Percentiles rank a stretch among this genome's conserved stretches.
Evolutionary conservation across 1,140 invertebrate species (phyloP).

Genomic region (Monomorium pharaonis): DNA sequence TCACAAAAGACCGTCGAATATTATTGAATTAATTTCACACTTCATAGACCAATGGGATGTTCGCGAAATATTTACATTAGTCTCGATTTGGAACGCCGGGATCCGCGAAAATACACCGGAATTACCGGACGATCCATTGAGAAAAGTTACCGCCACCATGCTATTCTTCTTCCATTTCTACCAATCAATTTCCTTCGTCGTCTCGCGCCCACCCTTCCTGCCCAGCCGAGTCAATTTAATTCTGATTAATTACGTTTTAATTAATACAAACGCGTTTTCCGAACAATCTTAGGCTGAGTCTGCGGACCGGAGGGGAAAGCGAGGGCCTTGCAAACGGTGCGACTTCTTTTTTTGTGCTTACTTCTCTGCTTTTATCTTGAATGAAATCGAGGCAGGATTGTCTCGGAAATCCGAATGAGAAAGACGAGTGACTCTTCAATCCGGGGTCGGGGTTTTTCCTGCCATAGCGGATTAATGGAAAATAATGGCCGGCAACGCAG

Average conservation of each 20-base stretch:
- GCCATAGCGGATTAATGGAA: slow-evolving; percentile 51
- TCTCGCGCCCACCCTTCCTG: not conserved
- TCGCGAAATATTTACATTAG: slow-evolving; percentile 77
- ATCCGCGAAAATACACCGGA: slow-evolving; percentile 52
- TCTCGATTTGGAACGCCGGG: slow-evolving; percentile 34
- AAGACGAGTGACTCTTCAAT: slow-evolving; percentile 59
- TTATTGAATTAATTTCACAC: not conserved
- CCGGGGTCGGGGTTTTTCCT: slow-evolving; percentile 31
- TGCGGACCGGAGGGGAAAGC: not conserved
- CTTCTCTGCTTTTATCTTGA: slow-evolving; percentile 42
- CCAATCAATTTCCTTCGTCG: slow-evolving; percentile 16
- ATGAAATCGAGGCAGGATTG: slow-evolving; percentile 42
- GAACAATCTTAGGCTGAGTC: slow-evolving; percentile 36
- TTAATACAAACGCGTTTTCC: slow-evolving; percentile 74
- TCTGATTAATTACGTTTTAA: slow-evolving; percentile 76
- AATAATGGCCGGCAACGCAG: slow-evolving; percentile 43
- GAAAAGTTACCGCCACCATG: slow-evolving; percentile 49
- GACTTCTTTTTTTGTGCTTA: slow-evolving; percentile 23
- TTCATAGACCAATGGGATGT: slow-evolving; percentile 45
- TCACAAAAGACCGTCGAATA: not conserved
- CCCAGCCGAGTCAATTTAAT: slow-evolving; percentile 71
- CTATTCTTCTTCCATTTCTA: slow-evolving; percentile 28
- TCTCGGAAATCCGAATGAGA: slow-evolving; percentile 54
- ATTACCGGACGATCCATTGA: slow-evolving; percentile 59
- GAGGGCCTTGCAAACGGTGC: not conserved